Evolutionary conservation across 2,113 vertebrate genomes (phyloP).

Genomic region (Poecile atricapillus): DNA sequence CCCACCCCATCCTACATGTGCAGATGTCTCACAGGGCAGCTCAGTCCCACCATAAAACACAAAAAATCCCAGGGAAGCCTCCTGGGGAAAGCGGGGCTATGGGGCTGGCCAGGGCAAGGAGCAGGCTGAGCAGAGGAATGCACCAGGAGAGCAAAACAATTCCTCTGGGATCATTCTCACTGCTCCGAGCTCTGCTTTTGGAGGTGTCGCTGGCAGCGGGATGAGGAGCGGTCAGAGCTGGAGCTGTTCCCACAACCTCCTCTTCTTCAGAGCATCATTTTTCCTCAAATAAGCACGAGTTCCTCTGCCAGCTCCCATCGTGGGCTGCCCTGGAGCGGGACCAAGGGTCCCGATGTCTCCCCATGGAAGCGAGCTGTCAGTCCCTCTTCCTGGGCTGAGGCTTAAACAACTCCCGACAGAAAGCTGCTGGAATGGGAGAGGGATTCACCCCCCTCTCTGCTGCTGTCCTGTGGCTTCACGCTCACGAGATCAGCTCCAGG

Average conservation of each 20-base stretch:
- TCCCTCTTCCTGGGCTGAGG: not conserved
- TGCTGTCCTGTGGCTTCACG: not conserved
- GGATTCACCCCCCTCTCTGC: not conserved
- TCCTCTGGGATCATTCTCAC: not conserved
- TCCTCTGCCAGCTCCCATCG: not conserved
- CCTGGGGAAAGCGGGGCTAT: rapidly evolving
- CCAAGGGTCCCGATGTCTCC: not conserved
- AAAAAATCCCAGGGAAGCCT: not conserved
- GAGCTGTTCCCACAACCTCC: not conserved
- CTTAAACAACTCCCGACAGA: not conserved
- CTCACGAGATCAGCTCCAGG: not conserved
- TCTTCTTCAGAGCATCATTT: not conserved
- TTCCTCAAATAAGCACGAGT: rapidly evolving
- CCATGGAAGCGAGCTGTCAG: not conserved
- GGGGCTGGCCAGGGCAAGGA: rapidly evolving
- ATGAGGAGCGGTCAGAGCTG: rapidly evolving
- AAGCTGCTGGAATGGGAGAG: not conserved
- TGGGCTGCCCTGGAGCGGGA: not conserved
- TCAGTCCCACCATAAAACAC: rapidly evolving
- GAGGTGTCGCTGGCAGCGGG: rapidly evolving
- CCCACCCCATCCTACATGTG: no score
- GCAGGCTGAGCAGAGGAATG: not conserved
- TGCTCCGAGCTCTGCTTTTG: not conserved
- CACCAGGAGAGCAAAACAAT: not conserved
- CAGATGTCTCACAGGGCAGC: rapidly evolving